Evolutionary conservation across 2,888 invertebrate species (phyloP), one percentile per base, ranked within the genome.

Genomic region (Frankliniella fusca): DNA sequence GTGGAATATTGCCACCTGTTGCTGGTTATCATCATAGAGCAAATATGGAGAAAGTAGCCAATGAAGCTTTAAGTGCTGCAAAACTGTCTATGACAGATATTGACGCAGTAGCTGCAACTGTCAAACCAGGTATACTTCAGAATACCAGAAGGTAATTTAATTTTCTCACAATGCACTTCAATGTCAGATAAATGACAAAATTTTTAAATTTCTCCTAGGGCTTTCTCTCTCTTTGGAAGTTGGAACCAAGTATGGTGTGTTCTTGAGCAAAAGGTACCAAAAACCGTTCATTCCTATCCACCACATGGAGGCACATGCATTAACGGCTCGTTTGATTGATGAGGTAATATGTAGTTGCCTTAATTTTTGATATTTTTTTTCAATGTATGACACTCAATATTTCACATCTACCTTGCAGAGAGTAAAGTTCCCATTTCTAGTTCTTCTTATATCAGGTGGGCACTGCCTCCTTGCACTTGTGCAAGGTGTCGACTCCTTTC

Each of bases 251-350:
- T 95, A 95, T 91, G 96, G 95, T 0, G 95, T 93, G 86, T 90
- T 93, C 86, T 88, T 97, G 81, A 92, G 94, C 28, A 90, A 89
- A 85, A 89, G 89, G 82, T 89, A 92, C 84, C 89, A 90, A 0
- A 95, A 94, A 87, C 97, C 97, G 0, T 89, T 99, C 84, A 95
- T 99, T 87, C 97, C 99, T 0, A 93, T 99, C 83, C 99, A 99
- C 90, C 99, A 99, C 86, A 99, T 99, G 99, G 94, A 98, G 90
- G 99, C 99, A 1, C 99, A 99, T 90, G 97, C 99, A 8, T 89
- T 99, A 83, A 95, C 95, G 23, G 93, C 93, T 38, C 91, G 98
- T 87, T 93, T 98, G 92, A 89, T 91, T 27, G 87, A 92, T 83
- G 89, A 89, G 87, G 92, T 91, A 87, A 84, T 85, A 84, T 79